Percentiles rank a stretch among this genome's conserved stretches.
These are phyloP conservation scores for Unio delphinus DNA, from an alignment of 2,888 invertebrate genomes.

Conservation along the genomic window DNA sequence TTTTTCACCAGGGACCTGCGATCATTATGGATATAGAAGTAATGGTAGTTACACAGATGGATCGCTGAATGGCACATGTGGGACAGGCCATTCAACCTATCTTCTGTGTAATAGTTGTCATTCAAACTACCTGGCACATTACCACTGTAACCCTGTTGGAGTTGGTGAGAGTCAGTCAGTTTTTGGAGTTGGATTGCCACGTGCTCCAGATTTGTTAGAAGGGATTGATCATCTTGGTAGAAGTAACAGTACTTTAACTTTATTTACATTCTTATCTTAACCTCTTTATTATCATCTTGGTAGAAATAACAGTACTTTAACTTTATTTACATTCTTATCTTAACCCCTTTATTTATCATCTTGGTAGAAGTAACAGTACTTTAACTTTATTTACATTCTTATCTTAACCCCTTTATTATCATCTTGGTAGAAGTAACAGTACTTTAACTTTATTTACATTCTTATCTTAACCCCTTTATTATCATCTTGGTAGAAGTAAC, in stretches of 20 bases:
- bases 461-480: too few species aligned
- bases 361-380: conserved; percentile 3
- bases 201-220: conserved; percentile 59
- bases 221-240: conserved; percentile 12
- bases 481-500: conserved; percentile 11
- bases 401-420: conserved; percentile 4
- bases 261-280: too few species aligned
- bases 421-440: conserved; percentile 8
- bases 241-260: conserved; percentile 1
- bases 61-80: conserved; percentile 74
- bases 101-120: conserved; percentile 75
- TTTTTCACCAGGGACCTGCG: conserved; percentile 51
- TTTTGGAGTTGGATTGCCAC: too few species aligned
- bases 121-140: conserved; percentile 69
- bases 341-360: conserved; percentile 10
- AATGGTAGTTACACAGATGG: conserved; percentile 66
- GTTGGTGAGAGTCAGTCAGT: conserved; percentile 9
- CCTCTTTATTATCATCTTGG: not conserved
- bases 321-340: not conserved
- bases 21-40: conserved; percentile 65
- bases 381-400: not conserved
- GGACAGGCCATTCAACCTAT: conserved; percentile 73
- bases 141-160: conserved; percentile 4
- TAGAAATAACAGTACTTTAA: conserved; percentile 2
- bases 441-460: not conserved